Evolutionary conservation across 2,113 vertebrate species (phyloP).

Genomic region (Etia nguti): DNA sequence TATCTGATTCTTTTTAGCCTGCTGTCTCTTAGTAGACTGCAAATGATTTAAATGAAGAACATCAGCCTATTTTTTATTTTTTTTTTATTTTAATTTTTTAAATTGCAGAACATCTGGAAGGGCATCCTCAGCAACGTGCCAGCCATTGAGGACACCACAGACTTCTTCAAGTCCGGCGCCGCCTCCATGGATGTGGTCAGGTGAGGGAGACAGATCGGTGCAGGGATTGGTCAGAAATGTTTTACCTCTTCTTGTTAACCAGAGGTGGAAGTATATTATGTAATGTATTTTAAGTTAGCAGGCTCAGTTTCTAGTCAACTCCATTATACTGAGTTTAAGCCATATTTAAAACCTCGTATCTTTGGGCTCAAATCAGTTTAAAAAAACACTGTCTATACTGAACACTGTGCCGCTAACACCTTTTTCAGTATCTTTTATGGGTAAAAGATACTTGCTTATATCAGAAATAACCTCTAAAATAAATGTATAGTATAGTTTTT

Average conservation of each 20-base stretch:
- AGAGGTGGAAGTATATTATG: not conserved
- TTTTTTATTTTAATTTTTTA: no score
- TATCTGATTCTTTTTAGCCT: not conserved
- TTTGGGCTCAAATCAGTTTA: not conserved
- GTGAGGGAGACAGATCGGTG: constrained; percentile 46
- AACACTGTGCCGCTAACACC: not conserved
- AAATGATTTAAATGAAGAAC: not conserved
- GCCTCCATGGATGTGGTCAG: constrained; percentile 88
- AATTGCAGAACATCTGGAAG: constrained; percentile 76
- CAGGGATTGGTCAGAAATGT: not conserved
- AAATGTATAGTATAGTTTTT: not conserved
- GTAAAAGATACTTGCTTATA: not conserved
- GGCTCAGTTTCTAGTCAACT: not conserved
- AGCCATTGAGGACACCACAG: constrained; percentile 76
- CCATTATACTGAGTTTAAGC: not conserved
- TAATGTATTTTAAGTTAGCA: not conserved
- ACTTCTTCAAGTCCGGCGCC: constrained; percentile 88
- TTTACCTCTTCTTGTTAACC: not conserved
- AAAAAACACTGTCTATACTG: not conserved
- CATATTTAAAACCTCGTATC: not conserved
- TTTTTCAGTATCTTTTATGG: not conserved
- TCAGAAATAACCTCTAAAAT: not conserved
- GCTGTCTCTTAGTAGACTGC: not conserved
- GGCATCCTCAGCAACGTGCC: constrained; percentile 77
- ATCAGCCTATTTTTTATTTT: not conserved